phyloP scores from a whole-genome alignment of 2,113 vertebrate genomes.

The Mesocricetus auratus region DNA sequence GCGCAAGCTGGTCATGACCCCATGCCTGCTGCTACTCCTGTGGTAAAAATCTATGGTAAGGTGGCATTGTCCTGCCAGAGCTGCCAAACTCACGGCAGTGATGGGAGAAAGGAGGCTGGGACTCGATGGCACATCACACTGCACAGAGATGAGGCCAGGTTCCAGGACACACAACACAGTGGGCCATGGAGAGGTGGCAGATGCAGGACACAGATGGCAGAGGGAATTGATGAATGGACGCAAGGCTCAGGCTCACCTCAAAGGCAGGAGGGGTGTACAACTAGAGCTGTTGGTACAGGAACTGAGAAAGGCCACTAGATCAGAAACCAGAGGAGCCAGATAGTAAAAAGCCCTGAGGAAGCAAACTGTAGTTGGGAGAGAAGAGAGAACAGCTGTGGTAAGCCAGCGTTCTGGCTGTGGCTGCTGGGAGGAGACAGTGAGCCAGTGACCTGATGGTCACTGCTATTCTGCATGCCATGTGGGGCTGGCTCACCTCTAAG shows the following conservation, averaged over 20 bases:
- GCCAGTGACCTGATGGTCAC: background rate
- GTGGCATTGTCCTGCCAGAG: background rate
- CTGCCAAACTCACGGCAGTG: background rate
- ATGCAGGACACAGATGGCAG: no score
- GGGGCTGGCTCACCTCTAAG: background rate
- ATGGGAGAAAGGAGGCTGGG: background rate
- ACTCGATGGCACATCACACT: background rate
- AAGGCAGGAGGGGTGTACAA: conserved; percentile 98
- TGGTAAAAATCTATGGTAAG: background rate
- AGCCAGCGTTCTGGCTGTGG: conserved; percentile 47
- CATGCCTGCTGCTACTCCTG: background rate
- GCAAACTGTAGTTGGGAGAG: conserved; percentile 96
- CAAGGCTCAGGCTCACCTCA: conserved; percentile 93
- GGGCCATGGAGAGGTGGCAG: conserved; percentile 10
- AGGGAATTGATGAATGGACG: conserved; percentile 77
- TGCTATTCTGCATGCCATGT: background rate
- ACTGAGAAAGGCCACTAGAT: conserved; percentile 99
- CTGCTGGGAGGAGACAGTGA: background rate
- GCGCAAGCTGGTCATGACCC: background rate
- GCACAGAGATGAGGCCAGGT: conserved; percentile 46
- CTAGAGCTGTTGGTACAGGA: conserved; percentile 96
- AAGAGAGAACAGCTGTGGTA: conserved; percentile 81
- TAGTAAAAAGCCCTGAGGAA: conserved; percentile 99
- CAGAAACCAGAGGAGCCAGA: conserved; percentile 99
- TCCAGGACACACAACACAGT: conserved; percentile 43